Evolutionary conservation across 2,113 vertebrate genomes (phyloP).

Genomic region (Castor canadensis): DNA sequence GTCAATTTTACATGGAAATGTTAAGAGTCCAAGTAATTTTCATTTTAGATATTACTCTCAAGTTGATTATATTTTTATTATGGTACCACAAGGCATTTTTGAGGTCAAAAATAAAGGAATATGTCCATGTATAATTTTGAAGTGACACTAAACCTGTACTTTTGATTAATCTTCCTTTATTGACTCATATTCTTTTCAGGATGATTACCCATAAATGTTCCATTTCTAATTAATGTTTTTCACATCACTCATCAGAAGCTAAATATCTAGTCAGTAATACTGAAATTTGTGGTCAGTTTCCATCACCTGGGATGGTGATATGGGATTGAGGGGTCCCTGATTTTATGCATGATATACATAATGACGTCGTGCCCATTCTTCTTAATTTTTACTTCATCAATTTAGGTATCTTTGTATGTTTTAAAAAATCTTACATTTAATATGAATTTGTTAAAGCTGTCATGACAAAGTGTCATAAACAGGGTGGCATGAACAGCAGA

Average conservation of each 20-base stretch:
- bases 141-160: background rate
- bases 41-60: background rate
- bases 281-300: background rate
- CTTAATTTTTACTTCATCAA: background rate
- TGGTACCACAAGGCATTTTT: background rate
- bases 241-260: background rate
- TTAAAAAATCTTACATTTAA: background rate
- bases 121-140: background rate
- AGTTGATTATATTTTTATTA: background rate
- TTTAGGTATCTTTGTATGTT: background rate
- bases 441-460: background rate
- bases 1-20: background rate
- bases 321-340: background rate
- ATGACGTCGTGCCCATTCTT: background rate
- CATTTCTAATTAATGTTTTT: background rate
- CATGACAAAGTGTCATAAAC: background rate
- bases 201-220: background rate
- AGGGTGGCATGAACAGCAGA: background rate
- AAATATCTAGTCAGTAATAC: background rate
- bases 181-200: background rate
- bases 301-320: background rate
- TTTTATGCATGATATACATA: background rate
- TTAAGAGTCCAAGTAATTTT: background rate
- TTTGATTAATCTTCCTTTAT: background rate
- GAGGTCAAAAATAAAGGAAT: background rate